phyloP scores from a whole-genome alignment of 2,888 invertebrate genomes.

The Silvanus unidentatus region DNA sequence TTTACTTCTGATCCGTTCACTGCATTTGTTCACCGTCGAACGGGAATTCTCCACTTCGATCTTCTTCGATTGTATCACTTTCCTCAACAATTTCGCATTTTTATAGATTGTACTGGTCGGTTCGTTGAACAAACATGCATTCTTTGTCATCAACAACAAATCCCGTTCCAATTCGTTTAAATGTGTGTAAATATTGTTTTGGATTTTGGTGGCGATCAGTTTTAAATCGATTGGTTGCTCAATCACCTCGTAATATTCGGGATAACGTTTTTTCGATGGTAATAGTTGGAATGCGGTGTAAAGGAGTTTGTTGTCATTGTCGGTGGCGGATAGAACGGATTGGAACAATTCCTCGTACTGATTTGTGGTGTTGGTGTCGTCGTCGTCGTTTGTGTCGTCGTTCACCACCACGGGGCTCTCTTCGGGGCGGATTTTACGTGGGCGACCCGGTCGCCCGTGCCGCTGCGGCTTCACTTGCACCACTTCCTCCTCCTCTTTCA shows the following conservation, averaged over 20 bases:
- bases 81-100: constrained; percentile 84
- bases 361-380: constrained; percentile 36
- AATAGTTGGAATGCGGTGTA: constrained; percentile 85
- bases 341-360: constrained; percentile 86
- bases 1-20: constrained; percentile 64
- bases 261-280: constrained; percentile 88
- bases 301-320: constrained; percentile 74
- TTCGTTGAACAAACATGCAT: constrained; percentile 94
- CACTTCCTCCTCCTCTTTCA: constrained; percentile 25
- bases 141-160: constrained; percentile 82
- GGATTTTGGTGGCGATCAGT: constrained; percentile 86
- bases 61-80: constrained; percentile 65
- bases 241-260: constrained; percentile 92
- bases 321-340: constrained; percentile 80
- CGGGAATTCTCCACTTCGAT: constrained; percentile 69
- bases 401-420: constrained; percentile 9
- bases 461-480: constrained; percentile 32
- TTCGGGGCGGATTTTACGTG: constrained; percentile 40
- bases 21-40: constrained; percentile 56
- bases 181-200: constrained; percentile 71
- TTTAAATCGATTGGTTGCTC: constrained; percentile 92
- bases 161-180: constrained; percentile 85
- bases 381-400: constrained; percentile 50
- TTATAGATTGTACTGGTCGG: constrained; percentile 95
- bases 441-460: constrained; percentile 44